A percentile compares a stretch with the other conserved stretches of the same genome.
Evolutionary conservation across 2,797 vertebrate genomes (phyloP).

Genomic region (Chrosomus eos): DNA sequence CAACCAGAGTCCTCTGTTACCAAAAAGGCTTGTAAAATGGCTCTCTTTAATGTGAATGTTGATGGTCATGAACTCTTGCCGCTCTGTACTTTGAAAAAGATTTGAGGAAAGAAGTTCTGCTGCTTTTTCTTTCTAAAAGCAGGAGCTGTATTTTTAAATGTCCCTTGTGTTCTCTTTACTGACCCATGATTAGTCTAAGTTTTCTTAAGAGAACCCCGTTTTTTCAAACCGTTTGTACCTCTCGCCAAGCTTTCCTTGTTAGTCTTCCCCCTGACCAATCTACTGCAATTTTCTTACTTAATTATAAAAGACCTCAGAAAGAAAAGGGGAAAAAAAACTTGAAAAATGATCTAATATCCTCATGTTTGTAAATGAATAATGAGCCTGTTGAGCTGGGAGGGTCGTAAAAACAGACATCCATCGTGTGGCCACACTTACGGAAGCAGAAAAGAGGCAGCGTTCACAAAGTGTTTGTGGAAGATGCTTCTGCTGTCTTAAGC

Average conservation of each 20-base stretch:
- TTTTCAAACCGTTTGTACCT: background rate
- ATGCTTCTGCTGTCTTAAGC: constrained; percentile 7
- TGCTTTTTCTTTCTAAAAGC: background rate
- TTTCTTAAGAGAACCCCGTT: background rate
- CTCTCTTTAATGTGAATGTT: background rate
- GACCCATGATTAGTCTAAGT: constrained; percentile 30
- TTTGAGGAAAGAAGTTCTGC: background rate
- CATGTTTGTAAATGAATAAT: constrained; percentile 53
- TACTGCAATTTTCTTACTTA: background rate
- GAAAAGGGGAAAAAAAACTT: background rate
- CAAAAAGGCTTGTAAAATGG: background rate
- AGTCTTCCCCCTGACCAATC: background rate
- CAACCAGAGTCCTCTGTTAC: background rate
- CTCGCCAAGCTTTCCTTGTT: constrained; percentile 40
- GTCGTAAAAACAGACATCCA: constrained; percentile 79
- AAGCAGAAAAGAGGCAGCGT: constrained; percentile 28
- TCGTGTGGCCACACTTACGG: constrained; percentile 61
- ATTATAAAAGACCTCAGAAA: background rate
- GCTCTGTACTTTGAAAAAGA: background rate
- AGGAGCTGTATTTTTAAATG: constrained; percentile 25
- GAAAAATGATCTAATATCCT: constrained; percentile 10
- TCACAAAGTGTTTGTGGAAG: constrained; percentile 8
- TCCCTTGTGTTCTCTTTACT: background rate
- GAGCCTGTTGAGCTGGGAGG: constrained; percentile 54
- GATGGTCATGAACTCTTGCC: background rate